phyloP scores from a whole-genome alignment of 1,140 invertebrate species.

The Propsilocerus akamusi region DNA sequence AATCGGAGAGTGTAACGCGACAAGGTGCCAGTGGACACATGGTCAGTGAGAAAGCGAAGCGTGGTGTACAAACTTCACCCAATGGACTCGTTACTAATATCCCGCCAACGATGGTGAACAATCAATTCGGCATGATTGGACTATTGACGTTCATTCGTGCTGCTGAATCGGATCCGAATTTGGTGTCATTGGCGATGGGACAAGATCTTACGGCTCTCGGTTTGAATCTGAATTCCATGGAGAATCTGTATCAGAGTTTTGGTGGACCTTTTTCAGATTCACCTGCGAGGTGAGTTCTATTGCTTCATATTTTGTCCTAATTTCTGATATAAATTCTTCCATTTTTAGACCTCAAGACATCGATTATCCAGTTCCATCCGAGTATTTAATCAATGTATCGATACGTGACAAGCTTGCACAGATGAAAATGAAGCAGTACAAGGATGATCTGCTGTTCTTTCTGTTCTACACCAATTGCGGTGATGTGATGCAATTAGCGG shows the following conservation, averaged over 20 bases:
- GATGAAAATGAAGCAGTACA: constrained; percentile 89
- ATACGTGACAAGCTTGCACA: constrained; percentile 88
- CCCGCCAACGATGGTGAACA: constrained; percentile 93
- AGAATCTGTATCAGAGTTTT: constrained; percentile 93
- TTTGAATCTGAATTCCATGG: constrained; percentile 92
- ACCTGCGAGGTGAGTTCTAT: constrained; percentile 50
- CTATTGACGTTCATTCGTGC: constrained; percentile 92
- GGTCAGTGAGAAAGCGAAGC: constrained; percentile 34
- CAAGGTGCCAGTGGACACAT: constrained; percentile 22
- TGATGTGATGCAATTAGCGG: constrained; percentile 91
- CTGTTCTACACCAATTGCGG: constrained; percentile 98
- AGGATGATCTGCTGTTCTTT: constrained; percentile 97
- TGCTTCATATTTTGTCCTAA: background rate
- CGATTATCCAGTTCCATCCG: constrained; percentile 95
- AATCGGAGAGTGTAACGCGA: constrained; percentile 22
- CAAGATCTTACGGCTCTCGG: constrained; percentile 94
- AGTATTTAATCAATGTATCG: constrained; percentile 90
- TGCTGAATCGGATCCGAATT: constrained; percentile 88
- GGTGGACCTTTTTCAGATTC: constrained; percentile 95
- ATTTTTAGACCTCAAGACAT: constrained; percentile 80
- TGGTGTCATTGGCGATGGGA: constrained; percentile 87
- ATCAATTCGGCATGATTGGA: constrained; percentile 98
- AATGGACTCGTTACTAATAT: constrained; percentile 98
- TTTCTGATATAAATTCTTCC: background rate
- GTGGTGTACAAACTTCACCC: constrained; percentile 82